Evolutionary conservation across 1,140 invertebrate genomes (phyloP).

Genomic region (Drosophila truncata): DNA sequence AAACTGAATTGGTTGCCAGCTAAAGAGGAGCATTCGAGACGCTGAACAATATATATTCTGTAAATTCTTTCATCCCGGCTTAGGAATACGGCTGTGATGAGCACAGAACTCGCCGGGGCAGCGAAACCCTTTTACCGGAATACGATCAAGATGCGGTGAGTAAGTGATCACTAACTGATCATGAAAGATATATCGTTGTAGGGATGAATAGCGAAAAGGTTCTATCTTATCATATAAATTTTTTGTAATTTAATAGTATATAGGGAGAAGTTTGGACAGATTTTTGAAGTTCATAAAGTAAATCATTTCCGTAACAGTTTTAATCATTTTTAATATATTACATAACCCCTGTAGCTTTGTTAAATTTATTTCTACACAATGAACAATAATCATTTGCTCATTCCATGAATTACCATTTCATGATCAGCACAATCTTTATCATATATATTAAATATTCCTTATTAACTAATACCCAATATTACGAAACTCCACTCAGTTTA

Average conservation of each 20-base stretch:
- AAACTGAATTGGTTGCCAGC: slow-evolving; percentile 27
- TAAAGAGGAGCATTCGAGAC: slow-evolving; percentile 19
- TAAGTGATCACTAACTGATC: slow-evolving; percentile 61
- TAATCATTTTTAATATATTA: not conserved
- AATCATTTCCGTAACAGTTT: not conserved
- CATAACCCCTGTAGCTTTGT: not conserved
- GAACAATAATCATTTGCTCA: slow-evolving; percentile 4
- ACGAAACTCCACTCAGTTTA: slow-evolving; percentile 19
- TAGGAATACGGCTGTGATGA: slow-evolving; percentile 87
- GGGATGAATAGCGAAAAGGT: not conserved
- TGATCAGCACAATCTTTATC: slow-evolving; percentile 35
- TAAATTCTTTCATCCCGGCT: slow-evolving; percentile 66
- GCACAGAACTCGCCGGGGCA: slow-evolving; percentile 87
- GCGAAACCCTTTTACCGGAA: slow-evolving; percentile 89
- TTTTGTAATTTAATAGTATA: not conserved
- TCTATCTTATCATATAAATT: not conserved
- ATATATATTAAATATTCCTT: not conserved
- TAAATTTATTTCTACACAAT: not conserved
- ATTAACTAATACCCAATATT: slow-evolving; percentile 4
- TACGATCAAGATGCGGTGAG: slow-evolving; percentile 90
- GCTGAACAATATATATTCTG: slow-evolving; percentile 45
- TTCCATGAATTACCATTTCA: slow-evolving; percentile 35
- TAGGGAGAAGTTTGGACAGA: not conserved
- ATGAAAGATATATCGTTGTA: not conserved
- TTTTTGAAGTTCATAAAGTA: not conserved